These are phyloP conservation scores for Pseudopleuronectes americanus DNA, from an alignment of 2,797 vertebrate genomes.

Conservation along the genomic window DNA sequence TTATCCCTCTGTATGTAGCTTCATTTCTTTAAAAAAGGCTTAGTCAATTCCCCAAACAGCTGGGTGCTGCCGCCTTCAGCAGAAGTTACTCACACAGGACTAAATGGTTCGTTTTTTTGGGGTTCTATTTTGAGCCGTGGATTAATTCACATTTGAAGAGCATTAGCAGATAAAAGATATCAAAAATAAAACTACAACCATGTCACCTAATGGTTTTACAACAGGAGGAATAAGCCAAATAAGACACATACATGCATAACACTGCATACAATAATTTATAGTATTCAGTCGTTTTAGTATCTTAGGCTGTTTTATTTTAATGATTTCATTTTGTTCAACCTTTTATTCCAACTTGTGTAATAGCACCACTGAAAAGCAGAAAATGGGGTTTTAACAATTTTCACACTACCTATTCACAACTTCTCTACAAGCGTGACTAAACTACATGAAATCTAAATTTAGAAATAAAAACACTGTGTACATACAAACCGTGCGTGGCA, in stretches of 20 bases:
- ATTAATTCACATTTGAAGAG: neutral
- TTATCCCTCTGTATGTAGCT: neutral
- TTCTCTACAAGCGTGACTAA: slow-evolving; percentile 23
- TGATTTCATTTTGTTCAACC: neutral
- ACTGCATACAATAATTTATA: too few species aligned
- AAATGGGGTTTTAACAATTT: slow-evolving; percentile 19
- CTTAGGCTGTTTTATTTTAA: neutral
- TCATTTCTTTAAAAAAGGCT: neutral
- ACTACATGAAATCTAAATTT: slow-evolving; percentile 10
- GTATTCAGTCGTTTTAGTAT: too few species aligned
- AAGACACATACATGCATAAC: too few species aligned
- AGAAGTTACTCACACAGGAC: neutral
- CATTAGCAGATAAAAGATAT: neutral
- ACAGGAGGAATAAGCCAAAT: neutral
- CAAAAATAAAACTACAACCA: neutral
- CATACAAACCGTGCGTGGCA: slow-evolving; percentile 12
- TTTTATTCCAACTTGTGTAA: neutral
- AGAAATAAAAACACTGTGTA: slow-evolving; percentile 12
- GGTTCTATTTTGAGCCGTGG: too few species aligned
- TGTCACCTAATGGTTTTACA: neutral
- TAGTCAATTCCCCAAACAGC: neutral
- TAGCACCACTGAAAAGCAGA: slow-evolving; percentile 8
- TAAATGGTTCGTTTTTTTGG: neutral
- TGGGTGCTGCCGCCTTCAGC: neutral
- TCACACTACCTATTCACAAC: slow-evolving; percentile 7